Evolutionary conservation across 2,888 invertebrate genomes (phyloP).

Genomic region (Epistrophella euchroma): DNA sequence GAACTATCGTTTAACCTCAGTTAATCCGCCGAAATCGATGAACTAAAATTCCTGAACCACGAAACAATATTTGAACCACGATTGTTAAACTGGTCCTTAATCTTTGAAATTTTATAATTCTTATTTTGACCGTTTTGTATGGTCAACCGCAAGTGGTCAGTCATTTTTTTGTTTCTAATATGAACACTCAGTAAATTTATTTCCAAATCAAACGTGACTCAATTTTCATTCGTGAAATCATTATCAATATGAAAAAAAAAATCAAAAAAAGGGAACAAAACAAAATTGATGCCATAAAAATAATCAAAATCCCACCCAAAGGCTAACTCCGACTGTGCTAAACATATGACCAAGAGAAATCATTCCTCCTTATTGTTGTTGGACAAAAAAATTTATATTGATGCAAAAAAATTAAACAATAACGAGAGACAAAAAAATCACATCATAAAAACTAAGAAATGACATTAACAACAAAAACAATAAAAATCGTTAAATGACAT

Average conservation of each 20-base stretch:
- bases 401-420: slow-evolving; percentile 43
- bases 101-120: too few relatives aligned
- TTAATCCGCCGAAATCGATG: too few relatives aligned
- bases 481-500: slow-evolving; percentile 76
- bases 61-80: too few relatives aligned
- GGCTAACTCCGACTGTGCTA: slow-evolving; percentile 36
- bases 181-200: not conserved
- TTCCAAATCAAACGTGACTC: not conserved
- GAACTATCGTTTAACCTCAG: too few relatives aligned
- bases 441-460: slow-evolving; percentile 70
- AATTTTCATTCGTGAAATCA: slow-evolving; percentile 1
- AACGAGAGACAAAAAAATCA: slow-evolving; percentile 32
- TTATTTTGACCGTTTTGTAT: too few relatives aligned
- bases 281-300: slow-evolving; percentile 47
- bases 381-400: not conserved
- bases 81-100: too few relatives aligned
- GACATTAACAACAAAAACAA: slow-evolving; percentile 73
- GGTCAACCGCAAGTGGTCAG: too few relatives aligned
- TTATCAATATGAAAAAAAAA: not conserved
- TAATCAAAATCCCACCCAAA: slow-evolving; percentile 73
- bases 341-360: slow-evolving; percentile 5
- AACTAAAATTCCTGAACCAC: too few relatives aligned
- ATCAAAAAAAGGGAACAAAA: not conserved
- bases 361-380: slow-evolving; percentile 5
- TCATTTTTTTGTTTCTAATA: too few relatives aligned